Conservation (phyloP, 2,797 vertebrate species). For the Sphaeramia orbicularis region DNA sequence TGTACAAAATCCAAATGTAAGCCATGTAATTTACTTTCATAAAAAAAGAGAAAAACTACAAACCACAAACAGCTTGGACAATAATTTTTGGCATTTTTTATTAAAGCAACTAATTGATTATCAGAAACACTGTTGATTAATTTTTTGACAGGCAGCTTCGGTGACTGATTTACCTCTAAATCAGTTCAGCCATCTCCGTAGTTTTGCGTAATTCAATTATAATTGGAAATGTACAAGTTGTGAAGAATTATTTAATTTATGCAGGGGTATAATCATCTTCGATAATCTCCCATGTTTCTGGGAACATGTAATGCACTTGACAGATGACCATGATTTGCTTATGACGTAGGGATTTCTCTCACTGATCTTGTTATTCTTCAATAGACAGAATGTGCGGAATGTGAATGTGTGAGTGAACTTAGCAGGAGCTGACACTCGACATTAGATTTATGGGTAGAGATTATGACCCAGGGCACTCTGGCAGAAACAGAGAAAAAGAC, state of each 20-base stretch:
- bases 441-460: slow-evolving; percentile 70
- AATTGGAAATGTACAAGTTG: slow-evolving; percentile 13
- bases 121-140: neutral
- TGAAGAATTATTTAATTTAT: slow-evolving; percentile 18
- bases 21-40: no score
- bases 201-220: slow-evolving; percentile 16
- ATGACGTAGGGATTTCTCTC: slow-evolving; percentile 64
- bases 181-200: neutral
- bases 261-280: slow-evolving; percentile 24
- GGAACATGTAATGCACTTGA: slow-evolving; percentile 37
- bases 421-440: slow-evolving; percentile 66
- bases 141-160: neutral
- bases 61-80: no score
- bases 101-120: no score
- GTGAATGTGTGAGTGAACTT: slow-evolving; percentile 64
- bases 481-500: slow-evolving; percentile 59
- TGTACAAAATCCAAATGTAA: no score
- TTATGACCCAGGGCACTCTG: slow-evolving; percentile 61
- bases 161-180: neutral
- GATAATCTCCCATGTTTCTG: slow-evolving; percentile 23
- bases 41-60: no score
- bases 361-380: slow-evolving; percentile 64
- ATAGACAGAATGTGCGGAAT: slow-evolving; percentile 65
- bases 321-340: slow-evolving; percentile 38
- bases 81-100: no score